Conservation (phyloP, 1,140 invertebrate species). For the Lysiphlebus fabarum region DNA sequence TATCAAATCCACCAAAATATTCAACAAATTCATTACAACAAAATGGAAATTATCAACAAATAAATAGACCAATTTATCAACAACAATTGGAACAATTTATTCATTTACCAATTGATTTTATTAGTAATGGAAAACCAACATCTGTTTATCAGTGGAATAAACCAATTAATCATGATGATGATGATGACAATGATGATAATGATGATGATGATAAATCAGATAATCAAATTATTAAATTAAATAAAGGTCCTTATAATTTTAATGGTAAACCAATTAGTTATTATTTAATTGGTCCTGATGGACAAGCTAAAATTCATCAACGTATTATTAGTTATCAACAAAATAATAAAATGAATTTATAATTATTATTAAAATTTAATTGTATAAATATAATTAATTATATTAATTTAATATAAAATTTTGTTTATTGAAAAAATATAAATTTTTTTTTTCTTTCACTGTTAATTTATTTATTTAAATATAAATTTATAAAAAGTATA, state of each 20-base stretch:
- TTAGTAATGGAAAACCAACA: constrained; percentile 76
- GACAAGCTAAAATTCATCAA: constrained; percentile 24
- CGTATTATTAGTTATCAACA: constrained; percentile 20
- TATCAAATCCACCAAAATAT: constrained; percentile 65
- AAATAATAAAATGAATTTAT: too few species aligned
- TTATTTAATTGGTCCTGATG: constrained; percentile 61
- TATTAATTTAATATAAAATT: too few species aligned
- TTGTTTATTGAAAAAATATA: too few species aligned
- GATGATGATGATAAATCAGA: constrained; percentile 47
- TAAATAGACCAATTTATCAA: constrained; percentile 12
- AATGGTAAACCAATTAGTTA: constrained; percentile 76
- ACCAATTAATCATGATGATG: too few species aligned
- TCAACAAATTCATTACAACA: constrained; percentile 48
- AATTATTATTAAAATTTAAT: too few species aligned
- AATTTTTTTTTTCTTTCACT: too few species aligned
- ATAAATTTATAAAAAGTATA: too few species aligned
- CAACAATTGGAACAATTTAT: constrained; percentile 59
- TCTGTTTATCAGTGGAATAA: constrained; percentile 56
- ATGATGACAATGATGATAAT: too few species aligned
- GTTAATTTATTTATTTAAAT: too few species aligned
- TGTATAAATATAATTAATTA: too few species aligned
- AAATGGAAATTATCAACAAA: constrained; percentile 5
- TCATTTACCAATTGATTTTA: constrained; percentile 72
- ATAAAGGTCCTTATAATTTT: constrained; percentile 72
- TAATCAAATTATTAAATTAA: constrained; percentile 62